A percentile compares a stretch with the other conserved stretches of the same genome.
Conservation (phyloP, 2,797 vertebrate species). For the Coluber constrictor region DNA sequence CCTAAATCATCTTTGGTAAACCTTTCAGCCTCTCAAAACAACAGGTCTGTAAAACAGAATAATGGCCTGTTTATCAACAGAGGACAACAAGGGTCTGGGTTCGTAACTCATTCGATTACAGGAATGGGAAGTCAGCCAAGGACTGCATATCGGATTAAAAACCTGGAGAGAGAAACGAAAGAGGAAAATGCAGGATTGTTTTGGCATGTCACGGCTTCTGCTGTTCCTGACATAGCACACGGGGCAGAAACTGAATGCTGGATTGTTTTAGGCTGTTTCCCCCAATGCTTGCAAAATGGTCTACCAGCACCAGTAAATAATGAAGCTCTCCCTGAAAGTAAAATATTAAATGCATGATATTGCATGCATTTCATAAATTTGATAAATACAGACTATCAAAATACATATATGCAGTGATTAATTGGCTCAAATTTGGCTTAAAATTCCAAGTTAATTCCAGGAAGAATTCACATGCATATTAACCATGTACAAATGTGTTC, state of each 20-base stretch:
- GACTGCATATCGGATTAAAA: not conserved
- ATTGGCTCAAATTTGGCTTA: not conserved
- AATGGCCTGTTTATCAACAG: constrained; percentile 12
- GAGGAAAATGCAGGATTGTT: not conserved
- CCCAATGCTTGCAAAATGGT: not conserved
- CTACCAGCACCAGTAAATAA: not conserved
- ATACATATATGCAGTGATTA: not conserved
- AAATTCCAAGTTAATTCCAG: not conserved
- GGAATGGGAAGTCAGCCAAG: not conserved
- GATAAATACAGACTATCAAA: not conserved
- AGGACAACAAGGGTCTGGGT: not conserved
- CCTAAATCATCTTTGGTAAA: constrained; percentile 19
- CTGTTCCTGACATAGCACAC: not conserved
- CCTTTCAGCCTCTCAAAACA: constrained; percentile 30
- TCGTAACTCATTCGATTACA: not conserved
- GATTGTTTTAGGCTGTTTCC: not conserved
- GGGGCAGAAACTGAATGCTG: not conserved
- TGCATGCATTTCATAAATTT: too few species aligned
- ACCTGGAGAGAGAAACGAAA: not conserved
- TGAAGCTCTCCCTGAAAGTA: not conserved
- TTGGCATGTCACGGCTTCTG: not conserved
- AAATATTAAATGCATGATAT: not conserved
- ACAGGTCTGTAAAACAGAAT: constrained; percentile 14
- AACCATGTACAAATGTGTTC: not conserved
- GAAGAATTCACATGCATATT: not conserved